phyloP scores from a whole-genome alignment of 2,113 vertebrate genomes.

The Labeo rohita region DNA sequence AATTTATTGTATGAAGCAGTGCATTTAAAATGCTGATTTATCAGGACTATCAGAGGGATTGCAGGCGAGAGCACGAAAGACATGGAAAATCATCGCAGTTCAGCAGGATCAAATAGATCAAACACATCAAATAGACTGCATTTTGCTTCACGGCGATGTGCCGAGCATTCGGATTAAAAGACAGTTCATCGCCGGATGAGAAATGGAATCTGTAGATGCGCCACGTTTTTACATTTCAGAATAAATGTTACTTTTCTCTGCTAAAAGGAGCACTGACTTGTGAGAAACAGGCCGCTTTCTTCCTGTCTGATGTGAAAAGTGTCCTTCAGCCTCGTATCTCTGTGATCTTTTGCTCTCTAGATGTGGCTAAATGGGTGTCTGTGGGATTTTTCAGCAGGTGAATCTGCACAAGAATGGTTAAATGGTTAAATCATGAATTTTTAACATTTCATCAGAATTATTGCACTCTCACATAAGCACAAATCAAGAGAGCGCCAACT shows the following conservation, averaged over 20 bases:
- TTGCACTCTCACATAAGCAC: background rate
- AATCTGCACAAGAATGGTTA: background rate
- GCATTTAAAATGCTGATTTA: constrained; percentile 70
- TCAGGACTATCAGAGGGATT: constrained; percentile 58
- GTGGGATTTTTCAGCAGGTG: background rate
- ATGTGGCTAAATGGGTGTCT: background rate
- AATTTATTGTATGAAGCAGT: constrained; percentile 64
- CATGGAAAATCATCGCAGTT: constrained; percentile 18
- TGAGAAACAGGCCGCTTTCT: background rate
- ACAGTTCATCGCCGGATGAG: background rate
- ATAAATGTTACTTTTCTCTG: background rate
- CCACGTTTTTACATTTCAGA: background rate
- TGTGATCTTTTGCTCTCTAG: background rate
- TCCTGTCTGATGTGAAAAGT: background rate
- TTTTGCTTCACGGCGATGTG: constrained; percentile 46
- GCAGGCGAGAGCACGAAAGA: constrained; percentile 46
- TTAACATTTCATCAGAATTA: too few species aligned
- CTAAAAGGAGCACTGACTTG: background rate
- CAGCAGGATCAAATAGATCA: constrained; percentile 20
- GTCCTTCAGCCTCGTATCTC: background rate
- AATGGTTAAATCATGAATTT: too few species aligned
- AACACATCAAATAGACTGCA: constrained; percentile 63
- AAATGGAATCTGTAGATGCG: background rate
- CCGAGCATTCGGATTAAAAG: background rate
- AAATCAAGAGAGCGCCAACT: background rate